A percentile compares a stretch with the other conserved stretches of the same genome.
phyloP scores from a whole-genome alignment of 2,113 vertebrate species.

The Myotis yumanensis region DNA sequence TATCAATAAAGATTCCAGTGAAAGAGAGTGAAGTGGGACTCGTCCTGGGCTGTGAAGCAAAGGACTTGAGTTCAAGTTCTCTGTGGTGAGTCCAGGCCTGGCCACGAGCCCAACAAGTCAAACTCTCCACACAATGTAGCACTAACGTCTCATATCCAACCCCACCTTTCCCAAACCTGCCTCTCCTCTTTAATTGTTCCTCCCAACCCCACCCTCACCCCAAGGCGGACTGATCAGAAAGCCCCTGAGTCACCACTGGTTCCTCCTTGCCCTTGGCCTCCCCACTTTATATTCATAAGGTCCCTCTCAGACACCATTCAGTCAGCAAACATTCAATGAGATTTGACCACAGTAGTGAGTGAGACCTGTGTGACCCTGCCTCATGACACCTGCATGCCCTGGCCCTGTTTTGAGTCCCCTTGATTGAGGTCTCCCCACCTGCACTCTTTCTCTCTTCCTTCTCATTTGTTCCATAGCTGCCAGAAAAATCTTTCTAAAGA shows the following conservation, averaged over 20 bases:
- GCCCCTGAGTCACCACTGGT: not conserved
- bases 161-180: not conserved
- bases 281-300: not conserved
- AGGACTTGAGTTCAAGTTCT: not conserved
- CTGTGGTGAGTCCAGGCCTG: not conserved
- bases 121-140: not conserved
- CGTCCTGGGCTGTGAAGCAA: not conserved
- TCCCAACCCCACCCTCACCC: not conserved
- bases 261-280: not conserved
- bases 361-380: rapidly evolving
- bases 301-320: not conserved
- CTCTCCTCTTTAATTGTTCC: not conserved
- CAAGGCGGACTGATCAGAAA: not conserved
- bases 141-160: not conserved
- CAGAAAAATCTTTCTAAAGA: not conserved
- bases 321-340: not conserved
- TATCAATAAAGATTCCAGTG: not conserved
- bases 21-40: not conserved
- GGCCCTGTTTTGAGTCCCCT: not conserved
- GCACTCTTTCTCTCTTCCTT: not conserved
- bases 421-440: not conserved
- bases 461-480: not conserved
- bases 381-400: not conserved
- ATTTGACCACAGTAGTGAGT: not conserved
- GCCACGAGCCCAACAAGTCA: not conserved